These are phyloP conservation scores for Pseudomyrmex flavicornis DNA, from an alignment of 1,140 invertebrate genomes.

Conservation along the genomic window DNA sequence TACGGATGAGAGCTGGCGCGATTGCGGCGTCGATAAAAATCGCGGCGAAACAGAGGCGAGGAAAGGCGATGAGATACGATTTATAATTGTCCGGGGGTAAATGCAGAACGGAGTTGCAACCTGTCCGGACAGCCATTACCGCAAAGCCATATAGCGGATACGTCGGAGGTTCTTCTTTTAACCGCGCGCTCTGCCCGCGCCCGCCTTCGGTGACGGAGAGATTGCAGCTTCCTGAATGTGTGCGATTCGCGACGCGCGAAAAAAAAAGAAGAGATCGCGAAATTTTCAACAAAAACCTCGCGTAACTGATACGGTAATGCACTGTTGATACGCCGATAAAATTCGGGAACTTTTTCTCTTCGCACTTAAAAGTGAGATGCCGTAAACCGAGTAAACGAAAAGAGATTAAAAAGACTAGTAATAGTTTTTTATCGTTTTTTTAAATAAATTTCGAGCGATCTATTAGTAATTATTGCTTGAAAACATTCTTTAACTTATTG, in stretches of 20 bases:
- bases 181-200: conserved; percentile 12
- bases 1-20: conserved; percentile 51
- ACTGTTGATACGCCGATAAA: neutral
- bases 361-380: neutral
- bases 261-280: conserved; percentile 1
- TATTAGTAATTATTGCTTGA: too few relatives aligned
- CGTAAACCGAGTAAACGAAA: neutral
- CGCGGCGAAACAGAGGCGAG: conserved; percentile 52
- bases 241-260: conserved; percentile 8
- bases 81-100: conserved; percentile 56
- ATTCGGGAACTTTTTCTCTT: neutral
- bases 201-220: conserved; percentile 18
- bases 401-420: too few relatives aligned
- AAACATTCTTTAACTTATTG: too few relatives aligned
- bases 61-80: conserved; percentile 57
- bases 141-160: conserved; percentile 14
- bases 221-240: conserved; percentile 11
- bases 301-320: neutral
- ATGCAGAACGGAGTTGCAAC: conserved; percentile 40
- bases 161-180: conserved; percentile 4
- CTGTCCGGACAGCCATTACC: conserved; percentile 34
- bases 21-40: conserved; percentile 50
- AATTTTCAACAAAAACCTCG: neutral
- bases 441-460: too few relatives aligned
- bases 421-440: neutral